A percentile compares a stretch with the other conserved stretches of the same genome.
Conservation (phyloP, 2,888 invertebrate species). For the Autographa pulchrina region DNA sequence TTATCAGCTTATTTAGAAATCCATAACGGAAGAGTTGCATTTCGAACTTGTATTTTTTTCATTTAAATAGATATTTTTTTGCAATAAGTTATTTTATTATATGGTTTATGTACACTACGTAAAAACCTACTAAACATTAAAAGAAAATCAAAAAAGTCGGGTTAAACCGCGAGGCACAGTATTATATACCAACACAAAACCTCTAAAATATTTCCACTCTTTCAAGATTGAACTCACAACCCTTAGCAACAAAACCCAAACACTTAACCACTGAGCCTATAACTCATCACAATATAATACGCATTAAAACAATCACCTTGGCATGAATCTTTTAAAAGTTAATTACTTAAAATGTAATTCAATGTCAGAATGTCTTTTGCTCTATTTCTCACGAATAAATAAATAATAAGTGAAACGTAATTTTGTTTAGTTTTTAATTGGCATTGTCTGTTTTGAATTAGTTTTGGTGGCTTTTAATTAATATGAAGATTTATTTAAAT, state of each 20-base stretch:
- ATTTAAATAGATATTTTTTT: too few species aligned
- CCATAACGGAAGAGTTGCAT: too few species aligned
- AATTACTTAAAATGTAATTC: not conserved
- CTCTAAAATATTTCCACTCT: not conserved
- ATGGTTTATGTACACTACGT: too few species aligned
- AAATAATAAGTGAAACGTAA: not conserved
- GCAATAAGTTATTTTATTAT: too few species aligned
- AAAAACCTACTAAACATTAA: too few species aligned
- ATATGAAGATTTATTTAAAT: not conserved
- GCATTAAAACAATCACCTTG: not conserved
- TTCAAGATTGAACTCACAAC: not conserved
- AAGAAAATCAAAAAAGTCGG: too few species aligned
- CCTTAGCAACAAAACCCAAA: not conserved
- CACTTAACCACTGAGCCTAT: not conserved
- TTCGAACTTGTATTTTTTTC: too few species aligned
- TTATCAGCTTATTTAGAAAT: too few species aligned
- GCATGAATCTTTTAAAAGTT: not conserved
- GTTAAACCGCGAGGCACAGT: too few species aligned
- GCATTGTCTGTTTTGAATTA: not conserved
- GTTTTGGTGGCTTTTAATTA: not conserved
- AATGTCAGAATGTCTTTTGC: conserved; percentile 2
- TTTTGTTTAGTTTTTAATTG: not conserved
- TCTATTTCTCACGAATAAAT: not conserved
- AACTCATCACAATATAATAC: not conserved
- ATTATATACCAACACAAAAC: too few species aligned